These are phyloP conservation scores for Drosophila conformis DNA, from an alignment of 2,888 invertebrate genomes.

Conservation along the genomic window DNA sequence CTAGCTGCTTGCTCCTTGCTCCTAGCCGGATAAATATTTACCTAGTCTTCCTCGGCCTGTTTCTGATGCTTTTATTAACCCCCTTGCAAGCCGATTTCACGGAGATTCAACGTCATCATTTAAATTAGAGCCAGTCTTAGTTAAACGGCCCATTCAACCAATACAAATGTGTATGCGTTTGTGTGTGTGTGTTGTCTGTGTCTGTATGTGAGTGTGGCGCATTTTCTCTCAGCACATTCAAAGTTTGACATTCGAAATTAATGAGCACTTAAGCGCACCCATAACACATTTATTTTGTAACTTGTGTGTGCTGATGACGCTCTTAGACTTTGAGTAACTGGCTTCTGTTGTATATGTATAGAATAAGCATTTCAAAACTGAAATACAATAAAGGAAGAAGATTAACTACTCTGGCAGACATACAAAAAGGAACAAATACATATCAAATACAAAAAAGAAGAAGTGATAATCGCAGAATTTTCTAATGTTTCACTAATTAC, in stretches of 20 bases:
- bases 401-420: slow-evolving; percentile 5
- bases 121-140: slow-evolving; percentile 29
- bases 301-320: slow-evolving; percentile 50
- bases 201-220: background rate
- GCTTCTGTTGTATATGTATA: slow-evolving; percentile 12
- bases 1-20: background rate
- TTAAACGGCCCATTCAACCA: slow-evolving; percentile 26
- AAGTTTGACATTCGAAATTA: slow-evolving; percentile 75
- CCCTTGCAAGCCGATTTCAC: slow-evolving; percentile 48
- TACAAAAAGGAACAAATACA: background rate
- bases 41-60: slow-evolving; percentile 21
- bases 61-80: slow-evolving; percentile 45
- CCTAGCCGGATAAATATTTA: slow-evolving; percentile 24
- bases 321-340: slow-evolving; percentile 31
- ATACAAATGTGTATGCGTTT: background rate
- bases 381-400: slow-evolving; percentile 6
- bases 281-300: slow-evolving; percentile 73
- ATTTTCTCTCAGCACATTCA: slow-evolving; percentile 24
- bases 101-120: slow-evolving; percentile 46
- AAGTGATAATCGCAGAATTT: background rate
- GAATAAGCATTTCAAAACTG: slow-evolving; percentile 24
- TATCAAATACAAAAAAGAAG: background rate
- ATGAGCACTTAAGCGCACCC: slow-evolving; percentile 81
- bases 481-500: background rate
- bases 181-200: background rate